phyloP scores from a whole-genome alignment of 2,888 invertebrate species.

The Philhelius pedissequus region DNA sequence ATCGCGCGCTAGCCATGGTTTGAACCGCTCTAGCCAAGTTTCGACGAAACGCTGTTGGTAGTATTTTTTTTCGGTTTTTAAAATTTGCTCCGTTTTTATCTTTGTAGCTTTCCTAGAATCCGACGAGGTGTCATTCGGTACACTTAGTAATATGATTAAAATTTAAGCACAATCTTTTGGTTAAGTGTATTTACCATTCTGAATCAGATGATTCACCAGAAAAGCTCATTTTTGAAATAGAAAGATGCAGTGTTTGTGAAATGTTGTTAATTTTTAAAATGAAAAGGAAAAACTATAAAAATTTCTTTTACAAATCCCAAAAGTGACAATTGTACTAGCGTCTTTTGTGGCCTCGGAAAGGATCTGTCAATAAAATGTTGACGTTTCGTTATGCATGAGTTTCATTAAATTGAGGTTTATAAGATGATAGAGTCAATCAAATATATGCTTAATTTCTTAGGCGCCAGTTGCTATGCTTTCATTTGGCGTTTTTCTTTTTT shows the following conservation, averaged over 20 bases:
- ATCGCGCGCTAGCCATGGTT: conserved; percentile 75
- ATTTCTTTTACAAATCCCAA: not conserved
- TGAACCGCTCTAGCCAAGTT: conserved; percentile 75
- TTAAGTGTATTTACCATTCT: conserved; percentile 73
- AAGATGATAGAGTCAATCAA: not conserved
- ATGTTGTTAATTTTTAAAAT: not conserved
- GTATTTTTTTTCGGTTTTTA: conserved; percentile 38
- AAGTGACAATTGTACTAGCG: conserved; percentile 33
- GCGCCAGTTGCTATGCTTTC: not conserved
- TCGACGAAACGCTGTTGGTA: conserved; percentile 75
- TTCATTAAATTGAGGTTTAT: not conserved
- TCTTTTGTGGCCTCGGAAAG: not conserved
- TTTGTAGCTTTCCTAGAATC: conserved; percentile 74
- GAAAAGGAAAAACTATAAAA: not conserved
- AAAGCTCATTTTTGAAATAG: conserved; percentile 72
- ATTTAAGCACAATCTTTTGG: not conserved
- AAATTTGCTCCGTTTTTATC: conserved; percentile 70
- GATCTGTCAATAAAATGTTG: conserved; percentile 23
- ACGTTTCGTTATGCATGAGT: not conserved
- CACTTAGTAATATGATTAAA: conserved; percentile 20
- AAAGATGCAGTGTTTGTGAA: not conserved
- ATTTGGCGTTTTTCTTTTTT: too few species aligned
- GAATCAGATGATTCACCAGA: conserved; percentile 75
- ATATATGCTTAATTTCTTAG: not conserved
- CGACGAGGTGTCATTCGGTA: not conserved